These are phyloP conservation scores for Cynopterus brachyotis DNA, from an alignment of 2,113 vertebrate genomes.

Conservation along the genomic window DNA sequence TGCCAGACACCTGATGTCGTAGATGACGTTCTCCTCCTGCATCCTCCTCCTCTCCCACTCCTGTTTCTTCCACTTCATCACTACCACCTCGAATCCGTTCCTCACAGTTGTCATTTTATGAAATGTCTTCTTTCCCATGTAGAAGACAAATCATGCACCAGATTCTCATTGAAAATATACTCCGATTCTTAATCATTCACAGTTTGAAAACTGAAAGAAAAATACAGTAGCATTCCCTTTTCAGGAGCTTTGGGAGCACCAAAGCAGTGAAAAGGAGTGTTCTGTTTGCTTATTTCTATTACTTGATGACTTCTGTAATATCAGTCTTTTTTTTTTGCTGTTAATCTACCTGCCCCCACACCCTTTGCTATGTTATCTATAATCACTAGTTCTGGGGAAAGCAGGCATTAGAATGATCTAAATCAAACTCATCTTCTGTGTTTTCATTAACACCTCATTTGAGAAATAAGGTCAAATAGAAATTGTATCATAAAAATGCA, in stretches of 20 bases:
- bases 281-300: not conserved
- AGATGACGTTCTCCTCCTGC: not conserved
- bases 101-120: not conserved
- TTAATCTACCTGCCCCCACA: not conserved
- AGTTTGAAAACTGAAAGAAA: not conserved
- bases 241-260: not conserved
- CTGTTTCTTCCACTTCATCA: not conserved
- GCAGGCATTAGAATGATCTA: not conserved
- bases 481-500: not conserved
- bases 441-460: not conserved
- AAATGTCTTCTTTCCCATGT: not conserved
- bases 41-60: not conserved
- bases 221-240: not conserved
- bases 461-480: not conserved
- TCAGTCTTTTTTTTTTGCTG: not conserved
- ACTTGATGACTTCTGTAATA: not conserved
- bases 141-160: not conserved
- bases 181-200: not conserved
- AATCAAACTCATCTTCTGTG: not conserved
- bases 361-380: not conserved
- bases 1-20: not conserved
- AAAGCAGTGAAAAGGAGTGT: not conserved
- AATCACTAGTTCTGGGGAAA: not conserved
- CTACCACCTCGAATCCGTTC: not conserved
- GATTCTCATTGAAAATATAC: not conserved